Evolutionary conservation across 2,797 vertebrate species (phyloP).

Genomic region (Phylloscopus collybita): DNA sequence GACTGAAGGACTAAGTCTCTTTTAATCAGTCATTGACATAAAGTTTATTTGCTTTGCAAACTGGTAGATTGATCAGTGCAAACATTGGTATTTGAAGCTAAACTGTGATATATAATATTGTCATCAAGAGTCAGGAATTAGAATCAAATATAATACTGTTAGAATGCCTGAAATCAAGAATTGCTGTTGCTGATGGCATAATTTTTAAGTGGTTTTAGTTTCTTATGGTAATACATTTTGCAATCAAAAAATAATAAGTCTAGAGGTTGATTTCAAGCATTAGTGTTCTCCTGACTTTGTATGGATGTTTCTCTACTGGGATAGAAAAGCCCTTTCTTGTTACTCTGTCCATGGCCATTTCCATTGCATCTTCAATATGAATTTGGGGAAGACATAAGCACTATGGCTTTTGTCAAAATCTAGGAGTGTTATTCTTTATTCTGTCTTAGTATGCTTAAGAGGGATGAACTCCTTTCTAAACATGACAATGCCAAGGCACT

Average conservation of each 20-base stretch:
- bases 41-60: conserved; percentile 41
- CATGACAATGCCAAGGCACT: neutral
- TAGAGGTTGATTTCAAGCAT: neutral
- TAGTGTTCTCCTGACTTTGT: neutral
- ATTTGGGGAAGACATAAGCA: neutral
- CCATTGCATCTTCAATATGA: neutral
- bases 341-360: neutral
- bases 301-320: neutral
- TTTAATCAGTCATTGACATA: conserved; percentile 33
- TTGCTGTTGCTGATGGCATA: neutral
- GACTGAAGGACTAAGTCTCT: neutral
- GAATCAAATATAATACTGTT: neutral
- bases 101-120: neutral
- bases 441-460: neutral
- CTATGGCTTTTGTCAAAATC: neutral
- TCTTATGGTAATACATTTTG: neutral
- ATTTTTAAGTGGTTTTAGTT: neutral
- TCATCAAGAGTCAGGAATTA: neutral
- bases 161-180: neutral
- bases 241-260: neutral
- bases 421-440: neutral
- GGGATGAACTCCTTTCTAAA: neutral
- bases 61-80: conserved; percentile 39
- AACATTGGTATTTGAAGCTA: conserved; percentile 12
- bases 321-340: neutral